Evolutionary conservation across 2,113 vertebrate genomes (phyloP).

Genomic region (Gobius niger): DNA sequence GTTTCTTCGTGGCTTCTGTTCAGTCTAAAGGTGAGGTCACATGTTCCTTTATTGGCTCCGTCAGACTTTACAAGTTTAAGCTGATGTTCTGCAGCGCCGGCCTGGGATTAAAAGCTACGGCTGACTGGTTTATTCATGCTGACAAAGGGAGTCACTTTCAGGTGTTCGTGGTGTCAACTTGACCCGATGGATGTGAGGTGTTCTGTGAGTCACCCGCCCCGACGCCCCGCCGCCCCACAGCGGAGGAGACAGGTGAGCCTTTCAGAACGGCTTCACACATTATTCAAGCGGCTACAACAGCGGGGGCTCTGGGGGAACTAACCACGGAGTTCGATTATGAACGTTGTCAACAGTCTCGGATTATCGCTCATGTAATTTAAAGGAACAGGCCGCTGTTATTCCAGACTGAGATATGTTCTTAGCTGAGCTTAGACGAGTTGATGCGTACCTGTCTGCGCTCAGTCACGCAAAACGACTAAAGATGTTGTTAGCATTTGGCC

Average conservation of each 20-base stretch:
- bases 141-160: slow-evolving; percentile 17
- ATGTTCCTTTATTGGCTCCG: too few relatives aligned
- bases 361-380: too few relatives aligned
- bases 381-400: too few relatives aligned
- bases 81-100: background rate
- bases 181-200: slow-evolving; percentile 19
- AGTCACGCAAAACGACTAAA: too few relatives aligned
- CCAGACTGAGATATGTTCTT: too few relatives aligned
- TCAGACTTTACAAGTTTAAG: too few relatives aligned
- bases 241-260: slow-evolving; percentile 4
- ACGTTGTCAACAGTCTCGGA: background rate
- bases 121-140: slow-evolving; percentile 35
- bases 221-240: slow-evolving; percentile 12
- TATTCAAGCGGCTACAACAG: background rate
- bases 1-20: too few relatives aligned
- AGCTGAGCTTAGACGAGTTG: too few relatives aligned
- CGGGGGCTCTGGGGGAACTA: background rate
- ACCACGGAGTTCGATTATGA: background rate
- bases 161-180: slow-evolving; percentile 23
- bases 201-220: slow-evolving; percentile 12
- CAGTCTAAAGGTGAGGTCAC: too few relatives aligned
- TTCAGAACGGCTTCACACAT: background rate
- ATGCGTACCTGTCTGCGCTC: too few relatives aligned
- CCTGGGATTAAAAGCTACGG: slow-evolving; percentile 4
- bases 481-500: too few relatives aligned